Conservation (phyloP, 2,888 invertebrate species). For the Ceriagrion tenellum region DNA sequence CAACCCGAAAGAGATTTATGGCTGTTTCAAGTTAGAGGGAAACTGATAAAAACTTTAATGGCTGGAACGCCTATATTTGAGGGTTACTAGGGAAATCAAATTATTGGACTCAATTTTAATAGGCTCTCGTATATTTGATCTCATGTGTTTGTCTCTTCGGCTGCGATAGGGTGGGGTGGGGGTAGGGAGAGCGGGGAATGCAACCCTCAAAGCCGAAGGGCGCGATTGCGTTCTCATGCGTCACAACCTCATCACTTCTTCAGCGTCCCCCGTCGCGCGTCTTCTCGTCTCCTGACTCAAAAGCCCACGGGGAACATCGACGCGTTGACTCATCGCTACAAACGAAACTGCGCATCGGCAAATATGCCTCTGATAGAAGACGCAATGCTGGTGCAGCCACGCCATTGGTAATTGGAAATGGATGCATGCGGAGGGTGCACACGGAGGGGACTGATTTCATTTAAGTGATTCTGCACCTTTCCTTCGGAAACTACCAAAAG, state of each 20-base stretch:
- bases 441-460: too few relatives aligned
- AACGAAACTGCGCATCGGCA: slow-evolving; percentile 23
- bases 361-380: neutral
- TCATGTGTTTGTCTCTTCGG: neutral
- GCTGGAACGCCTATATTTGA: too few relatives aligned
- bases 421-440: too few relatives aligned
- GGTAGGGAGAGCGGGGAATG: neutral
- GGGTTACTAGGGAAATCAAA: too few relatives aligned
- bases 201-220: neutral
- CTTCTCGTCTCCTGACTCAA: neutral
- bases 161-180: neutral
- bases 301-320: slow-evolving; percentile 30
- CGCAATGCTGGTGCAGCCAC: neutral
- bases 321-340: neutral
- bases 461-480: too few relatives aligned
- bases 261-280: neutral
- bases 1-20: too few relatives aligned
- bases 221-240: neutral
- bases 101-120: too few relatives aligned
- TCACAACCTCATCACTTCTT: neutral
- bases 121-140: too few relatives aligned
- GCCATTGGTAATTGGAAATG: neutral
- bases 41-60: too few relatives aligned
- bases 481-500: too few relatives aligned
- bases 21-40: too few relatives aligned